These are phyloP conservation scores for Lepidothrix coronata DNA, from an alignment of 2,113 vertebrate genomes.

Conservation along the genomic window DNA sequence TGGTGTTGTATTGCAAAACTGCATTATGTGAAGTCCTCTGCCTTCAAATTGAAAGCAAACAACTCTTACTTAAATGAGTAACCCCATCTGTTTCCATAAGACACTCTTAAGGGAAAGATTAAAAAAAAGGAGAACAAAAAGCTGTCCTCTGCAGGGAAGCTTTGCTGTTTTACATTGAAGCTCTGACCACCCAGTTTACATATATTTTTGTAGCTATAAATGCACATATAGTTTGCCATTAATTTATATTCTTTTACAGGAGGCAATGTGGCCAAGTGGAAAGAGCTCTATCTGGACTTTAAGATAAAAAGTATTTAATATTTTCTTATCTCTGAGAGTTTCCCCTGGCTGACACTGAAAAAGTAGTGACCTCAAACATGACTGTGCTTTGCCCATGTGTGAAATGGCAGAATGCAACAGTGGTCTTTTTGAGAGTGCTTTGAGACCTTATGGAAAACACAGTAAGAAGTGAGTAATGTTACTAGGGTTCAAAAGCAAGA, in stretches of 20 bases:
- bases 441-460: background rate
- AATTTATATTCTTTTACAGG: background rate
- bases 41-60: slow-evolving; percentile 7
- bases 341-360: background rate
- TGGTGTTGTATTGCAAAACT: slow-evolving; percentile 39
- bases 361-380: background rate
- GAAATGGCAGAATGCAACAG: background rate
- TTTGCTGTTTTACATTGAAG: background rate
- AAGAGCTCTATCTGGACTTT: background rate
- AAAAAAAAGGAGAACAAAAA: background rate
- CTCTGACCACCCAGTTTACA: background rate
- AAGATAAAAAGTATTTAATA: background rate
- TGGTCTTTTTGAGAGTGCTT: background rate
- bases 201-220: background rate
- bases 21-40: background rate
- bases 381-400: background rate
- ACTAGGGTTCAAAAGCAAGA: background rate
- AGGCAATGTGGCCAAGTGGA: background rate
- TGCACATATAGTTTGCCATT: background rate
- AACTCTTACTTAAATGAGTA: background rate
- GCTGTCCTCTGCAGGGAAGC: background rate
- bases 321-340: background rate
- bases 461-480: background rate
- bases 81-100: slow-evolving; percentile 19
- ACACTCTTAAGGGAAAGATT: background rate